A percentile compares a stretch with the other conserved stretches of the same genome.
These are phyloP conservation scores for Bubo scandiacus DNA, from an alignment of 2,113 vertebrate genomes.

Conservation along the genomic window DNA sequence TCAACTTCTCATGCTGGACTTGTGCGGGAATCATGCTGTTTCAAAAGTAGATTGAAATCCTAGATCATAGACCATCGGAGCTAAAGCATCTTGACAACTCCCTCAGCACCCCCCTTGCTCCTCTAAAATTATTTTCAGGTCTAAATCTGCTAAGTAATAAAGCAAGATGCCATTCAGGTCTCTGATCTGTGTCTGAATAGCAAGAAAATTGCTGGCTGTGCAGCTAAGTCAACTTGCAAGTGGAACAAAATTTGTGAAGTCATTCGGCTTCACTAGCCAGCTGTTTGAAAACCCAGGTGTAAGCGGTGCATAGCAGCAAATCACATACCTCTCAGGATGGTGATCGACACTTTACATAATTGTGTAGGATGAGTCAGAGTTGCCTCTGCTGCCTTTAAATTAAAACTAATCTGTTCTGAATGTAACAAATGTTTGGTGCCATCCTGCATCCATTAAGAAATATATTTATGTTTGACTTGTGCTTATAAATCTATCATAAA, in stretches of 20 bases:
- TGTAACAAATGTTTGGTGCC: background rate
- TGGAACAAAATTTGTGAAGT: background rate
- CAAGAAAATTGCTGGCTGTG: background rate
- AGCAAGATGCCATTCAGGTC: background rate
- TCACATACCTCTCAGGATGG: background rate
- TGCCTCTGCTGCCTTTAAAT: background rate
- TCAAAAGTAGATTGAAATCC: constrained; percentile 30
- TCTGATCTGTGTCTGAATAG: background rate
- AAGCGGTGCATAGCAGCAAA: background rate
- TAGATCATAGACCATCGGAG: background rate
- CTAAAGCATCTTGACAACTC: constrained; percentile 21
- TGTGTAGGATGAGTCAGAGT: background rate
- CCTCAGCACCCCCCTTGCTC: background rate
- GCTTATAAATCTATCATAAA: background rate
- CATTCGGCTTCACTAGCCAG: background rate
- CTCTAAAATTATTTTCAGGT: background rate
- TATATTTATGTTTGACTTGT: background rate
- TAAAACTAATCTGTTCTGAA: background rate
- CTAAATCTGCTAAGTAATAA: constrained; percentile 23
- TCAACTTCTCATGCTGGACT: background rate
- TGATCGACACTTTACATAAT: background rate
- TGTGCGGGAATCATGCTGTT: background rate
- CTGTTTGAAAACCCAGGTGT: background rate
- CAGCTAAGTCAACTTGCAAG: background rate
- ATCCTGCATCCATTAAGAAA: background rate